Evolutionary conservation across 2,888 invertebrate species (phyloP), one percentile per base, ranked within the genome.

Genomic region (Iphiclides podalirius): DNA sequence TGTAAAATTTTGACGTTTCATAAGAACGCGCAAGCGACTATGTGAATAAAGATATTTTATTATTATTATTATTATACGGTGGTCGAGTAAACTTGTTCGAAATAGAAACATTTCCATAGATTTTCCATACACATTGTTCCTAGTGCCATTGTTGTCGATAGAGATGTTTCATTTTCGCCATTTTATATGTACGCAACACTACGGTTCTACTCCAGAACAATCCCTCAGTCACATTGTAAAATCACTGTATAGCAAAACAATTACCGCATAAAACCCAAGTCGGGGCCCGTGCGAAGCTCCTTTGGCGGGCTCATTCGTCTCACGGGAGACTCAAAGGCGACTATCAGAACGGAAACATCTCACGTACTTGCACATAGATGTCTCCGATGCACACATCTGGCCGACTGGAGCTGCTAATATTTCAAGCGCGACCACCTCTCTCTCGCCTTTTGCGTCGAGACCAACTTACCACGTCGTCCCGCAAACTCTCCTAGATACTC

Each of bases 341-440:
- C 75, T 84, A 84, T 83, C 84, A 75, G 72, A 74, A 66, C 72
- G 70, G 69, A 72, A 79, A 77, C 76, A 82, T 79, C 83, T 79
- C 75, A 79, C 73, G 73, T 72, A 69, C 60, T 14, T 26, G 39
- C 49, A 49, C 49, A 60, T 64, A 70, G 66, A 64, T 70, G 71
- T 68, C 73, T 67, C 69, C 78, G 75, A 80, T 79, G 79, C 84
- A 79, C 73, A 75, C 81, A 79, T 81, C 80, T 79, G 71, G 71
- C 63, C 65, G 54, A 58, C 66, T 66, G 69, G 70, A 71, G 71
- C 79, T 79, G 72, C 83, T 85, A 84, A 87, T 87, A 86, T 86
- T 85, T 87, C 86, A 85, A 77, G 70, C 74, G 79, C 60, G 72
- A 75, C 79, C 78, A 76, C 72, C 72, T 70, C 73, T 71, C 70